phyloP scores from a whole-genome alignment of 1,140 invertebrate genomes.

The Hylaeus volcanicus region DNA sequence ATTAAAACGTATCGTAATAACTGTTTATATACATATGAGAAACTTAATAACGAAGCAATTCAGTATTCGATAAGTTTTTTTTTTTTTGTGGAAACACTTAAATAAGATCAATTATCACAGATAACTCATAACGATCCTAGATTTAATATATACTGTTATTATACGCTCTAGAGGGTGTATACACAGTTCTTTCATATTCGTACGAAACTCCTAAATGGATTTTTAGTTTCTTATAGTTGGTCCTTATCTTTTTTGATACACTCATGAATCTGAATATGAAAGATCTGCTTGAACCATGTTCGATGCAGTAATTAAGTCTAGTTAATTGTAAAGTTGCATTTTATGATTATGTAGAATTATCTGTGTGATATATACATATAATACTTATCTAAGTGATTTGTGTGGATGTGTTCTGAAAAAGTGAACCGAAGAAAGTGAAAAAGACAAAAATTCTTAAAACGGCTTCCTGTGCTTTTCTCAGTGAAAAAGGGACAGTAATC shows the following conservation, averaged over 20 bases:
- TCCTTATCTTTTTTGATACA: background rate
- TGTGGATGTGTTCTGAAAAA: slow-evolving; percentile 55
- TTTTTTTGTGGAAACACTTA: slow-evolving; percentile 9
- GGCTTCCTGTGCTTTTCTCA: slow-evolving; percentile 41
- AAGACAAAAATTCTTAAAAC: slow-evolving; percentile 20
- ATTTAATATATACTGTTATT: slow-evolving; percentile 59
- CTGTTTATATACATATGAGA: background rate
- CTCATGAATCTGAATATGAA: slow-evolving; percentile 66
- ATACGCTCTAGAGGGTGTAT: slow-evolving; percentile 30
- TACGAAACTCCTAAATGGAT: slow-evolving; percentile 24
- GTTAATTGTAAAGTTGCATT: slow-evolving; percentile 52
- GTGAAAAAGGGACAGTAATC: slow-evolving; percentile 39
- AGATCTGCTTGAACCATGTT: slow-evolving; percentile 65
- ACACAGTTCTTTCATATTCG: slow-evolving; percentile 76
- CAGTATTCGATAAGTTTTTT: slow-evolving; percentile 25
- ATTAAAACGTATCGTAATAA: slow-evolving; percentile 12
- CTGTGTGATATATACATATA: slow-evolving; percentile 66
- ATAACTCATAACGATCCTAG: slow-evolving; percentile 47
- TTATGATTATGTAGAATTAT: slow-evolving; percentile 62
- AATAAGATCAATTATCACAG: slow-evolving; percentile 42
- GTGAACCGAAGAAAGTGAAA: slow-evolving; percentile 62
- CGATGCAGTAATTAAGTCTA: slow-evolving; percentile 52
- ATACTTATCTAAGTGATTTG: slow-evolving; percentile 69
- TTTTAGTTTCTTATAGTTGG: slow-evolving; percentile 12
- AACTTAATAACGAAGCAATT: slow-evolving; percentile 13